Percentiles rank a stretch among this genome's conserved stretches.
phyloP scores from a whole-genome alignment of 2,888 invertebrate genomes.

The Drosophila infuscata region DNA sequence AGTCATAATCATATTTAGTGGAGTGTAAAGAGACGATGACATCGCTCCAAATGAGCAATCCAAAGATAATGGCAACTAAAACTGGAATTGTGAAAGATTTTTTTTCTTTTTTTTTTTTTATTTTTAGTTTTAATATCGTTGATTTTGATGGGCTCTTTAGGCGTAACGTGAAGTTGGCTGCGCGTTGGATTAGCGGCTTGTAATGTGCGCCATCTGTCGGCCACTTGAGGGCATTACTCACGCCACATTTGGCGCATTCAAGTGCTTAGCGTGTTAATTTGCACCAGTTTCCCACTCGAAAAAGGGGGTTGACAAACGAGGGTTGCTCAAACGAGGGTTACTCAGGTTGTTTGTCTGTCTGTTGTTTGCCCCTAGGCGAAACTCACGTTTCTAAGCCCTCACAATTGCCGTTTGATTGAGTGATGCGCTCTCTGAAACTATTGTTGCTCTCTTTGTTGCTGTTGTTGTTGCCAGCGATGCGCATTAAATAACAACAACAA shows the following conservation, averaged over 20 bases:
- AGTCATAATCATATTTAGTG: conserved; percentile 48
- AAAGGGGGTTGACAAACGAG: conserved; percentile 31
- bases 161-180: conserved; percentile 11
- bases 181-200: conserved; percentile 69
- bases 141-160: conserved; percentile 45
- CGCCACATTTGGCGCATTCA: conserved; percentile 83
- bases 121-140: conserved; percentile 61
- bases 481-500: conserved; percentile 45
- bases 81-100: conserved; percentile 42
- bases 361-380: conserved; percentile 29
- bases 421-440: conserved; percentile 63
- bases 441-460: conserved; percentile 9
- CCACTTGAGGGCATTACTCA: conserved; percentile 82
- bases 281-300: conserved; percentile 66
- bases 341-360: conserved; percentile 8
- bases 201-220: conserved; percentile 74
- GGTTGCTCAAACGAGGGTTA: conserved; percentile 8
- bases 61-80: conserved; percentile 36
- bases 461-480: conserved; percentile 38
- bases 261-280: conserved; percentile 84
- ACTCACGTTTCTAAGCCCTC: conserved; percentile 68
- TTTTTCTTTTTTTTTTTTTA: no score
- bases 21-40: not conserved
- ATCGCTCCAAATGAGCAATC: conserved; percentile 13
- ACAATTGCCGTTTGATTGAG: conserved; percentile 84